Evolutionary conservation across 53 echinoderm and acorn worm species (phyloP).

Genomic region (Echinometra lucunter): DNA sequence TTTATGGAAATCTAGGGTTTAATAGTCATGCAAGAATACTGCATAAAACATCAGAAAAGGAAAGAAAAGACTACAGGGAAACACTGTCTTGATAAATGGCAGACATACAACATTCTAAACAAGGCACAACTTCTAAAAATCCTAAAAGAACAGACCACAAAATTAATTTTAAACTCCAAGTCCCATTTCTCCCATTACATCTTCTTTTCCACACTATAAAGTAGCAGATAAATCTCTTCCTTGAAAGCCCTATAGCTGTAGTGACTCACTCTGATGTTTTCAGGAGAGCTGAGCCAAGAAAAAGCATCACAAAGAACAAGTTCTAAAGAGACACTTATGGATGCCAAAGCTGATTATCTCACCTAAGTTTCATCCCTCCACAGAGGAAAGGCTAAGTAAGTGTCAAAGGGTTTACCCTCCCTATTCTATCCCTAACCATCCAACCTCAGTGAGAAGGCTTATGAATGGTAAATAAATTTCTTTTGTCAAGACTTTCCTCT

Average conservation of each 20-base stretch:
- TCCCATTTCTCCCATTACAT: neutral
- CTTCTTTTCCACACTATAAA: neutral
- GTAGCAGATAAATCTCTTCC: neutral
- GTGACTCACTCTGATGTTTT: conserved; percentile 34
- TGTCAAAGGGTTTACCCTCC: conserved; percentile 12
- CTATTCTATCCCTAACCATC: neutral
- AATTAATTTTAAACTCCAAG: neutral
- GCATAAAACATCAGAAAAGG: neutral
- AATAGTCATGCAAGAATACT: neutral
- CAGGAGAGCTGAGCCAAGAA: conserved; percentile 7
- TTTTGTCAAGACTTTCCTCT: conserved; percentile 1
- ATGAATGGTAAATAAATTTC: neutral
- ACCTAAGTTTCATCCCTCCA: conserved; percentile 10
- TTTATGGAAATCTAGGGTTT: too few species aligned
- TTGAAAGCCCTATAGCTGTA: too few species aligned
- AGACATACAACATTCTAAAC: neutral
- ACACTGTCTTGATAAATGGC: neutral
- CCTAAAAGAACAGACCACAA: neutral
- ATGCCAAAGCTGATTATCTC: conserved; percentile 61
- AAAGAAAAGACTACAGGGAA: neutral
- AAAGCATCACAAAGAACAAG: neutral
- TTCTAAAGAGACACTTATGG: conserved; percentile 43
- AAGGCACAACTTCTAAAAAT: neutral
- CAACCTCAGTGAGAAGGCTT: conserved; percentile 17
- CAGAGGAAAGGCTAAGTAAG: conserved; percentile 14